Base-by-base conservation (phyloP, 2,888 invertebrate genomes). In the Seira ritae region DNA sequence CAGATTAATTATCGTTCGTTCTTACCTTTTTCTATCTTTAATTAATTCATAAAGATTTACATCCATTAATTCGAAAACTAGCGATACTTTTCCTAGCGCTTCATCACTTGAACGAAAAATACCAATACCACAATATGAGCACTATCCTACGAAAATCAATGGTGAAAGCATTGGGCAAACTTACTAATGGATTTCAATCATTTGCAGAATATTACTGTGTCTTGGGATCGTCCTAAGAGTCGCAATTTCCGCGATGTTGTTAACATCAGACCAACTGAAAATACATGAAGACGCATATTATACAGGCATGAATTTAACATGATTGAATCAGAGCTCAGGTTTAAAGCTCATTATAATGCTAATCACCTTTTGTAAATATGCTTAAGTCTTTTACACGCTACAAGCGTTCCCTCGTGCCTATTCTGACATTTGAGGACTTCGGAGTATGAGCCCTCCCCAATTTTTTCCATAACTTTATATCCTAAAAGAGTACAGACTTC, bases 371-470 rank as follows among this genome's bases (percentile, higher is more conserved):
- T 91, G 90, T 93, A 94, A 82, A 90, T 90, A 89, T 93, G 93
- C 89, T 94, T 94, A 87, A 94, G 91, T 87, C 92, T 91, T 90
- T 94, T 94, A 68, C 93, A 94, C 6, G 94, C 94, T 90, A 92
- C 93, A 71, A 91, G 90, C 37, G 90, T 89, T 74, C 93, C 93
- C 83, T 92, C 92, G 87, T 90, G 90, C 84, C 92, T 91, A 87
- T 93, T 92, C 90, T 93, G 92, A 90, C 94, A 94, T 92, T 94
- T 94, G 84, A 94, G 90, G 31, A 94, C 94, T 89, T 94, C 94
- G 0, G 94, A 94, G 91, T 94, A 94, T 24, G 94, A 93, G 15
- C 94, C 94, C 90, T 94, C 94, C 22, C 94, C 94, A 89, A 94
- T 93, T 92, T 94, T 93, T 81, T 92, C 91, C 82, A 94, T 89